These are phyloP conservation scores for Edolisoma coerulescens DNA, from an alignment of 2,113 vertebrate genomes.

Conservation along the genomic window DNA sequence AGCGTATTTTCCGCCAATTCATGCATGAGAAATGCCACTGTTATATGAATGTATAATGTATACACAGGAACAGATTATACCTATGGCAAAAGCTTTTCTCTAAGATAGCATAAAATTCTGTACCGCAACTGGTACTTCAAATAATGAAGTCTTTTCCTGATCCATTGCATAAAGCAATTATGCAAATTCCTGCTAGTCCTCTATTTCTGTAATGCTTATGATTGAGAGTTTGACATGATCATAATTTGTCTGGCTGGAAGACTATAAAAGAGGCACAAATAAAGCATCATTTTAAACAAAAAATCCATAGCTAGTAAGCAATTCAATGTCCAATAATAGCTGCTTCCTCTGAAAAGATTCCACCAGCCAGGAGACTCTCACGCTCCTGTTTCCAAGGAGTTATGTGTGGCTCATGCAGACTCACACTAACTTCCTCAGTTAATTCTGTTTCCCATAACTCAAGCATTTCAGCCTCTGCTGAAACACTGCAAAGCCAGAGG, in stretches of 20 bases:
- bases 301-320: neutral
- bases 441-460: neutral
- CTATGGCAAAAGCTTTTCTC: neutral
- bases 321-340: neutral
- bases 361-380: neutral
- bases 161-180: neutral
- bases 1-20: neutral
- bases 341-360: neutral
- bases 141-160: neutral
- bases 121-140: neutral
- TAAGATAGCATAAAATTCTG: neutral
- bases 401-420: neutral
- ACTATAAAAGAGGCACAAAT: neutral
- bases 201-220: neutral
- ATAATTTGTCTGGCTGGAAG: neutral
- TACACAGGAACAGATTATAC: neutral
- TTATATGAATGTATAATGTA: neutral
- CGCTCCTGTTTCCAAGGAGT: neutral
- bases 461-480: neutral
- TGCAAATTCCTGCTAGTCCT: neutral
- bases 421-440: neutral
- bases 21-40: neutral
- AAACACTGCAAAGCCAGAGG: neutral
- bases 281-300: neutral
- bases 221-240: neutral